These are phyloP conservation scores for Platycercus adscitus DNA, from an alignment of 2,113 vertebrate species.

Conservation along the genomic window DNA sequence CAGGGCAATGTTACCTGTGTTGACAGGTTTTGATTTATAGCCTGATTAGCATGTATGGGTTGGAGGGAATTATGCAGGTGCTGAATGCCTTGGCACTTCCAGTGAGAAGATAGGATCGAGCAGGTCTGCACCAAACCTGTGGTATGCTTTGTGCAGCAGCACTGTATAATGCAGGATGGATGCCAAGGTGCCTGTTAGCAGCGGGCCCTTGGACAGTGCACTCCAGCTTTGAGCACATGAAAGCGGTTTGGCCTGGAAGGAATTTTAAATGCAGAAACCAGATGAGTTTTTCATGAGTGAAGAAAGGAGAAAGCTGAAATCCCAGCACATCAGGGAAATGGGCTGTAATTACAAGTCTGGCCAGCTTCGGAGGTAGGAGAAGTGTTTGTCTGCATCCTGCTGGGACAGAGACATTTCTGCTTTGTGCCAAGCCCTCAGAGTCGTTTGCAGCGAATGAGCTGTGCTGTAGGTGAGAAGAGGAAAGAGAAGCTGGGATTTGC, in stretches of 20 bases:
- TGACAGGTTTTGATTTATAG: not conserved
- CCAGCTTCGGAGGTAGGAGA: constrained; percentile 24
- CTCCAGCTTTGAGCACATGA: not conserved
- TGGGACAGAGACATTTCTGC: not conserved
- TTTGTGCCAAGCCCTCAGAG: not conserved
- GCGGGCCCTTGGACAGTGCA: not conserved
- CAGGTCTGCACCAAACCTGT: not conserved
- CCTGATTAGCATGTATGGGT: not conserved
- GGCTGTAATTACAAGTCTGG: constrained; percentile 37
- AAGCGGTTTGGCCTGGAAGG: constrained; percentile 7
- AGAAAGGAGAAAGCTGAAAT: constrained; percentile 11
- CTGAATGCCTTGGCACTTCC: not conserved
- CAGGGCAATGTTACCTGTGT: not conserved
- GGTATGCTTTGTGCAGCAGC: not conserved
- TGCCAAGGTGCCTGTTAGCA: constrained; percentile 36
- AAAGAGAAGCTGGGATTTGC: not conserved
- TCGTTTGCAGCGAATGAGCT: not conserved
- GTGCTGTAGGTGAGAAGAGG: not conserved
- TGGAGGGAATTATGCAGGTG: not conserved
- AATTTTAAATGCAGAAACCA: constrained; percentile 46
- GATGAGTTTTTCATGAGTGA: constrained; percentile 6
- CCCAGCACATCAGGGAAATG: constrained; percentile 39
- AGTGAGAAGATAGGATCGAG: not conserved
- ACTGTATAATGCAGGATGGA: not conserved
- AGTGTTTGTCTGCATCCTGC: constrained; percentile 36